Evolutionary conservation across 2,888 invertebrate genomes (phyloP).

Genomic region (Keiferia lycopersicella): DNA sequence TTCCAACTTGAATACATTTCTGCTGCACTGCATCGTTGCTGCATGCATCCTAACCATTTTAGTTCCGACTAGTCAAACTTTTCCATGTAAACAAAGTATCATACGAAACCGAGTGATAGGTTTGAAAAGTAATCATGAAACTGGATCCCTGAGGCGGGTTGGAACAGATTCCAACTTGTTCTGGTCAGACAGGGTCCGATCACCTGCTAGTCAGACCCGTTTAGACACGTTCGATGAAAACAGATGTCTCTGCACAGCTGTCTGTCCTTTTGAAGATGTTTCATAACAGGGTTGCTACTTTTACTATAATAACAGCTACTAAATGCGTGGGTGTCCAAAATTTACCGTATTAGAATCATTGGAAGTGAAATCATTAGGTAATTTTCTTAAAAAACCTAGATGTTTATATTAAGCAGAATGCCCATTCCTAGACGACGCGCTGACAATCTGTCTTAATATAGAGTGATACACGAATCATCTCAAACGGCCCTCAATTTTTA

Average conservation of each 20-base stretch:
- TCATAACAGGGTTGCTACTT: too few relatives aligned
- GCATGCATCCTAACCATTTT: not conserved
- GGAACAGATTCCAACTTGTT: slow-evolving; percentile 21
- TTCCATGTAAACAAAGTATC: slow-evolving; percentile 17
- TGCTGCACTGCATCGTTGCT: not conserved
- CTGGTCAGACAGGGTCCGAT: slow-evolving; percentile 19
- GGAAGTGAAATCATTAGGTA: too few relatives aligned
- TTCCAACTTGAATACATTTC: not conserved
- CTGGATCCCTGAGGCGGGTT: slow-evolving; percentile 20
- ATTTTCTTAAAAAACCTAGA: too few relatives aligned
- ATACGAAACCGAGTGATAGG: slow-evolving; percentile 19
- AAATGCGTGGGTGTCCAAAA: too few relatives aligned
- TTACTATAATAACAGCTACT: too few relatives aligned
- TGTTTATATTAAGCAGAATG: too few relatives aligned
- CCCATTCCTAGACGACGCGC: too few relatives aligned
- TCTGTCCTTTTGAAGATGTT: slow-evolving; percentile 20
- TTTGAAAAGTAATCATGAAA: slow-evolving; percentile 19
- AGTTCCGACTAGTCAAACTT: not conserved
- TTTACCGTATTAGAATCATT: too few relatives aligned
- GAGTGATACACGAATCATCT: too few relatives aligned
- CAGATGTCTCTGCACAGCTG: slow-evolving; percentile 36
- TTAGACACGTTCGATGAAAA: slow-evolving; percentile 27
- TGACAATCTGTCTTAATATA: too few relatives aligned
- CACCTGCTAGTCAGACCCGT: slow-evolving; percentile 26
- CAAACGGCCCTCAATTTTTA: too few relatives aligned